A percentile compares a stretch with the other conserved stretches of the same genome.
Evolutionary conservation across 2,888 invertebrate species (phyloP).

Genomic region (Lasioglossum morio): DNA sequence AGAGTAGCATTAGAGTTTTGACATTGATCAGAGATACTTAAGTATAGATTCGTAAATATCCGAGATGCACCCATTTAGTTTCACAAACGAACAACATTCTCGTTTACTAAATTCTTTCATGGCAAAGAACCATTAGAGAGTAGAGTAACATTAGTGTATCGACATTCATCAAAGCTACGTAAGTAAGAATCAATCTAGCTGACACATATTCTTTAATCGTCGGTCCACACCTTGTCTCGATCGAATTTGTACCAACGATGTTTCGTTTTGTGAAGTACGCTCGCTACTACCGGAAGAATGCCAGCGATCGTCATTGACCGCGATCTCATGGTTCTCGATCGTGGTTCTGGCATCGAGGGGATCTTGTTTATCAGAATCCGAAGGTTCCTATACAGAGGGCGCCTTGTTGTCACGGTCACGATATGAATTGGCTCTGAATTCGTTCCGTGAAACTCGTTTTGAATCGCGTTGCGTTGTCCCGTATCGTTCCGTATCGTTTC

Average conservation of each 20-base stretch:
- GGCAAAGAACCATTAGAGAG: no score
- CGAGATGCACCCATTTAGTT: no score
- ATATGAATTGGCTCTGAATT: constrained; percentile 61
- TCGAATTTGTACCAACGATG: background rate
- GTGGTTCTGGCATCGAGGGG: background rate
- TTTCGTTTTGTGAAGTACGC: background rate
- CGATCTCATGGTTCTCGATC: constrained; percentile 1
- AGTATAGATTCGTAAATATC: no score
- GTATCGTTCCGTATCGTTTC: constrained; percentile 1
- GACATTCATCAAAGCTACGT: no score
- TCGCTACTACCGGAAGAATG: background rate
- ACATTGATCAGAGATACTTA: no score
- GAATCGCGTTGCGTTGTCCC: background rate
- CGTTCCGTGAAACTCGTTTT: constrained; percentile 38
- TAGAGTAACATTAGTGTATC: no score
- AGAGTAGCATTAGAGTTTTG: no score
- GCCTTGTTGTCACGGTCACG: constrained; percentile 54
- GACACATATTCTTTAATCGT: no score
- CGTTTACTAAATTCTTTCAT: no score
- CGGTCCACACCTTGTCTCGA: background rate
- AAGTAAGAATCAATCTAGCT: no score
- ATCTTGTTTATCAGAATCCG: constrained; percentile 35
- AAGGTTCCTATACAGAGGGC: constrained; percentile 48
- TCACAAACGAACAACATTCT: no score
- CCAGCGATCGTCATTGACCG: background rate